Percentiles rank a stretch among this genome's conserved stretches.
Conservation (phyloP, 2,888 invertebrate species). For the Andrena bucephala region DNA sequence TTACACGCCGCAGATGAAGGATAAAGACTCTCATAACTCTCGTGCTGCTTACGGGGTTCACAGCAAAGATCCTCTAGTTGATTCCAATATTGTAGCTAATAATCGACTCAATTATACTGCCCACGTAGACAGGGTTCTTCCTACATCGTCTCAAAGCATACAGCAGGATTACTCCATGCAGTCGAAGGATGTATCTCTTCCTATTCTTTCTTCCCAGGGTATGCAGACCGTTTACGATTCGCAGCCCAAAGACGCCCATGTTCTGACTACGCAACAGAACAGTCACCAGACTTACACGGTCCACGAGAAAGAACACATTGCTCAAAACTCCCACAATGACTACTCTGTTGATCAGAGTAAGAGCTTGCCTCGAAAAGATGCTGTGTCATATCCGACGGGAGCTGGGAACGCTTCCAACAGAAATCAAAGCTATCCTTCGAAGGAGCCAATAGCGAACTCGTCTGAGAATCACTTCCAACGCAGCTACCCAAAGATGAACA, state of each 20-base stretch:
- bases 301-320: slow-evolving; percentile 65
- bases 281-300: slow-evolving; percentile 56
- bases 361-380: slow-evolving; percentile 56
- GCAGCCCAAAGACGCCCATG: slow-evolving; percentile 60
- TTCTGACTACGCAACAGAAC: slow-evolving; percentile 43
- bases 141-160: slow-evolving; percentile 69
- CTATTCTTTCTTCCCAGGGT: slow-evolving; percentile 62
- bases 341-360: slow-evolving; percentile 64
- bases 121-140: slow-evolving; percentile 61
- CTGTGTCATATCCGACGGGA: slow-evolving; percentile 47
- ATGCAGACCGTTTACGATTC: slow-evolving; percentile 60
- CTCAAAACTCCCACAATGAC: slow-evolving; percentile 64
- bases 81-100: slow-evolving; percentile 50
- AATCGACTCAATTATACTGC: slow-evolving; percentile 53
- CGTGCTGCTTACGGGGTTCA: slow-evolving; percentile 60
- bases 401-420: slow-evolving; percentile 32
- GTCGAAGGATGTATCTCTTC: slow-evolving; percentile 66
- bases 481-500: slow-evolving; percentile 61
- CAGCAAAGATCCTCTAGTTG: slow-evolving; percentile 56
- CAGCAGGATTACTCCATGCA: slow-evolving; percentile 70
- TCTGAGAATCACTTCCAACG: slow-evolving; percentile 62
- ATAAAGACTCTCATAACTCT: slow-evolving; percentile 64
- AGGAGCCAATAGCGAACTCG: slow-evolving; percentile 39
- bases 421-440: slow-evolving; percentile 59
- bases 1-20: slow-evolving; percentile 68